Percentiles rank a stretch among this genome's conserved stretches.
These are phyloP conservation scores for Podarcis muralis DNA, from an alignment of 2,113 vertebrate genomes.

Conservation along the genomic window DNA sequence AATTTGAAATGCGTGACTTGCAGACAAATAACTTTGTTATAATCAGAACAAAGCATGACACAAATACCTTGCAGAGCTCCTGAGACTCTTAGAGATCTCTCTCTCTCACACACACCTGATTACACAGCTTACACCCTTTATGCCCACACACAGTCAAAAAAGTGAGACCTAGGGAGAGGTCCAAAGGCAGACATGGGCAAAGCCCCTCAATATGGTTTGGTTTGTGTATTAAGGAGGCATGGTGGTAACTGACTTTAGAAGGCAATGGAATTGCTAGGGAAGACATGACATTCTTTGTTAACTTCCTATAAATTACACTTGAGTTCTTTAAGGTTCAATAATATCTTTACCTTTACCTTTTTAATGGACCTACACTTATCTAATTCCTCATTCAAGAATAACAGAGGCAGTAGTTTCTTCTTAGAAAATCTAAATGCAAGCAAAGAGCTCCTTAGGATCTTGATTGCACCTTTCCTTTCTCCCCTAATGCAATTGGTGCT, in stretches of 20 bases:
- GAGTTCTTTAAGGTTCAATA: neutral
- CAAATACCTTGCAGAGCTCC: neutral
- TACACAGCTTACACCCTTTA: neutral
- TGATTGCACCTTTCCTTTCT: no score
- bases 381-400: neutral
- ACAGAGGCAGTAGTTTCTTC: neutral
- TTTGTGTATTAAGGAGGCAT: neutral
- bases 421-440: neutral
- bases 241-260: neutral
- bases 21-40: neutral
- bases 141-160: neutral
- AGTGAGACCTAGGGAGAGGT: neutral
- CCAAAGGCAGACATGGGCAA: neutral
- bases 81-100: neutral
- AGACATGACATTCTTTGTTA: neutral
- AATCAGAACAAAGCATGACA: neutral
- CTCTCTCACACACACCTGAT: neutral
- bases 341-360: no score
- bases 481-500: no score
- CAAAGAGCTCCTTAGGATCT: no score
- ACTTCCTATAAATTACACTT: neutral
- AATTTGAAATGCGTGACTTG: neutral
- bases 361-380: neutral
- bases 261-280: neutral
- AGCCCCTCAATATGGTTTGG: neutral